Base-by-base conservation (phyloP, 2,888 invertebrate genomes). In the Horisme vitalbata region DNA sequence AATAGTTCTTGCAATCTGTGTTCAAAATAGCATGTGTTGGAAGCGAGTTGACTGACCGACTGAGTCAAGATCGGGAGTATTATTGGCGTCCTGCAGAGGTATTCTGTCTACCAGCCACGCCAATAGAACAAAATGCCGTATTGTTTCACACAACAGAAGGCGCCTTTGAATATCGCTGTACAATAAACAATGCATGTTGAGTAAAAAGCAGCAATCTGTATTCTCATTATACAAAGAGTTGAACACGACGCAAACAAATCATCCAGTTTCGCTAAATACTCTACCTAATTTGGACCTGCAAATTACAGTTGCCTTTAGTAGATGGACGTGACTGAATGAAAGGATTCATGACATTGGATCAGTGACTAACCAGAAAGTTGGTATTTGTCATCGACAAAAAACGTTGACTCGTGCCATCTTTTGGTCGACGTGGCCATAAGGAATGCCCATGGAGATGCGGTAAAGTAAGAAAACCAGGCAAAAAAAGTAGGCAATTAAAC, bases 51-150 rank as follows among this genome's bases (percentile, higher is more conserved):
- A 72, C 55, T 79, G 78, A 76, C 82, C 81, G 71, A 61, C 63
- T 62, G 68, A 63, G 64, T 69, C 70, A 68, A 67, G 68, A 69
- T 60, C 55, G 57, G 61, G 64, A 66, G 63, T 71, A 75, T 80
- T 79, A 73, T 63, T 59, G 72, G 69, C 73, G 68, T 78, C 82
- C 80, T 76, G 76, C 63, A 58, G 79, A 62, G 76, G 58, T 65
- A 67, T 58, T 68, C 68, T 67, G 57, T 68, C 53, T 61, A 26
- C 26, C 26, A 10, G 28, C 64, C 63, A 62, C 65, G 49, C 46
- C 49, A 52, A 68, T 68, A 61, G 49, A 57, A 65, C 63, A 64
- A 64, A 63, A 28, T 30, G 20, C 6, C 59, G 56, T 60, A 68
- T 70, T 73, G 75, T 71, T 69, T 73, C 67, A 65, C 68, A 68